phyloP scores from a whole-genome alignment of 2,888 invertebrate genomes.

The Odontocolon sp. region DNA sequence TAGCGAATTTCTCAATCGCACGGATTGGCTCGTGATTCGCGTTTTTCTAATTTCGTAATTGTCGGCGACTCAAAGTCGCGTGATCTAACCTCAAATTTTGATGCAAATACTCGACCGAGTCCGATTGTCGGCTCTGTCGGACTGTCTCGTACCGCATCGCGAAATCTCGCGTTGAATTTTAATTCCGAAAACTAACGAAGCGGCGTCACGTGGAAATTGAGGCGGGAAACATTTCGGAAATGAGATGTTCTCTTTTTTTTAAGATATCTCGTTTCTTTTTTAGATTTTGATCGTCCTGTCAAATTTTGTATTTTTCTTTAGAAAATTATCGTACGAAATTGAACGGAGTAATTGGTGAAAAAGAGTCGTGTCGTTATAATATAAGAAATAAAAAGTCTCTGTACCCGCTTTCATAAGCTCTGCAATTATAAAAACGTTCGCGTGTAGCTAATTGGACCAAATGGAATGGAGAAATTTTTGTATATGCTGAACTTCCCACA shows the following conservation, averaged over 20 bases:
- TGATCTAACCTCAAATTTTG: constrained; percentile 15
- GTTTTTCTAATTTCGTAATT: neutral
- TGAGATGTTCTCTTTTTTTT: too few species aligned
- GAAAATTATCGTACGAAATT: constrained; percentile 9
- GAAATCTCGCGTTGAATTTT: constrained; percentile 19
- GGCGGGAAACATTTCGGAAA: constrained; percentile 16
- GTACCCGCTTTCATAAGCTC: neutral
- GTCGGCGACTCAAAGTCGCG: neutral
- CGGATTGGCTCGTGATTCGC: constrained; percentile 4
- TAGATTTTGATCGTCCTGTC: neutral
- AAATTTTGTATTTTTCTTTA: neutral
- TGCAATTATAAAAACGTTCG: neutral
- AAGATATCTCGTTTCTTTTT: neutral
- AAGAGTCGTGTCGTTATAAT: too few species aligned
- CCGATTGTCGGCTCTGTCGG: too few species aligned
- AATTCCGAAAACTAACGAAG: constrained; percentile 3
- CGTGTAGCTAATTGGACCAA: constrained; percentile 19
- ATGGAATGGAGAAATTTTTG: neutral
- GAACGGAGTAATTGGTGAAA: neutral
- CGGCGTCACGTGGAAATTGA: constrained; percentile 1
- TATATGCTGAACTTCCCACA: constrained; percentile 1
- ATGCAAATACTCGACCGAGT: constrained; percentile 3
- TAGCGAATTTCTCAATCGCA: neutral
- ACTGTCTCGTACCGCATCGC: neutral
- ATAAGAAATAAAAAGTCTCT: too few species aligned